Conservation (phyloP, 2,888 invertebrate species). For the Sclerodermus sp. region DNA sequence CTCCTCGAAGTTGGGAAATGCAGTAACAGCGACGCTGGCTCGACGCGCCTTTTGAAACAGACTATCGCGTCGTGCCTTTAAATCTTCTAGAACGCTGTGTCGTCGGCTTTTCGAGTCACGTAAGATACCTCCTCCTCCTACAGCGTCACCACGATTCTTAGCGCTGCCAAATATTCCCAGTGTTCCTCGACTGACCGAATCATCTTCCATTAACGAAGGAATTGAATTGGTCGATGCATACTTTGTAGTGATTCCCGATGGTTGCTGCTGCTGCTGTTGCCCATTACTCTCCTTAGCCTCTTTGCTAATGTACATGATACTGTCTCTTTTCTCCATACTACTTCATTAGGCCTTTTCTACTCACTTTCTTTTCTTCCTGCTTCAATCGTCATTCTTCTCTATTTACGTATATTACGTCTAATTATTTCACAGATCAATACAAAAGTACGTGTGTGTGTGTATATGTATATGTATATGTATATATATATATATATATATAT, state of each 20-base stretch:
- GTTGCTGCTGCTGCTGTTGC: conserved; percentile 26
- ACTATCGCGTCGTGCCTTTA: conserved; percentile 49
- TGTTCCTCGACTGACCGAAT: background rate
- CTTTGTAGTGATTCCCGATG: too few relatives aligned
- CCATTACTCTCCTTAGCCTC: conserved; percentile 35
- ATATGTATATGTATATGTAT: too few relatives aligned
- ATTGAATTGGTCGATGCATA: conserved; percentile 53
- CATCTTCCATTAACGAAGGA: conserved; percentile 45
- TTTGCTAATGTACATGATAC: conserved; percentile 48
- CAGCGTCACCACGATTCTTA: conserved; percentile 11
- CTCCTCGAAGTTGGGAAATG: conserved; percentile 38
- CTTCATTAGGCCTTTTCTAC: background rate
- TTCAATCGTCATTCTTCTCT: too few relatives aligned
- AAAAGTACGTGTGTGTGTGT: too few relatives aligned
- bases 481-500: too few relatives aligned
- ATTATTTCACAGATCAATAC: too few relatives aligned
- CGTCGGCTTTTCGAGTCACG: conserved; percentile 44
- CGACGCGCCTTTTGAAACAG: conserved; percentile 47
- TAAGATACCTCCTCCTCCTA: conserved; percentile 16
- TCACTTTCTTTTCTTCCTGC: background rate
- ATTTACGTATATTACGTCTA: too few relatives aligned
- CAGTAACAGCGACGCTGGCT: conserved; percentile 29
- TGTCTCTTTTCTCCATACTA: conserved; percentile 25
- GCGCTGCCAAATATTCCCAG: conserved; percentile 12
- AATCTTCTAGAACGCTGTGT: conserved; percentile 54